Base-by-base conservation (phyloP, 23 tunicate genomes). In the Phallusia fumigata region DNA sequence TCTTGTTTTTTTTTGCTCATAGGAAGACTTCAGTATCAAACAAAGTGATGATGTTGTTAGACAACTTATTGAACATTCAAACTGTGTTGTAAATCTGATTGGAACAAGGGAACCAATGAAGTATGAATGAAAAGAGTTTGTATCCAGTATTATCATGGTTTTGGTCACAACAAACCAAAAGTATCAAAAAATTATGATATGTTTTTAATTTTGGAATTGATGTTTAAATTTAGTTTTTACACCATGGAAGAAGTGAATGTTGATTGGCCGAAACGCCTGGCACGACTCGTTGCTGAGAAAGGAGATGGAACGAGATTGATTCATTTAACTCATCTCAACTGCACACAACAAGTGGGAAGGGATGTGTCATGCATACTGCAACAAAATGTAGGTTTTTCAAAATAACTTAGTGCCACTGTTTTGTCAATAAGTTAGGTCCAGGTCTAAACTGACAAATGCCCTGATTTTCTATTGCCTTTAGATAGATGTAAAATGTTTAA, bases 231-330 rank as follows among this genome's bases (percentile, higher is more conserved):
- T 40, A 77, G 81, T 22, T 77, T 77, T 53, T 93, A 88, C 85
- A 77, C 90, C 18, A 82, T 88, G 98, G 98, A 93, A 32, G 87
- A 91, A 77, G 97, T 88, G 18, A 96, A 96, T 69, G 65, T 91
- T 31, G 97, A 96, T 21, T 96, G 99, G 99, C 97, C 99, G 30
- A 76, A 81, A 83, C 88, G 97, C 32, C 52, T 96, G 50, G 97
- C 99, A 0, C 73, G 58, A 19, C 80, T 96, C 16, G 99, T 96
- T 1, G 99, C 99, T 32, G 97, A 88, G 69, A 96, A 96, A 88
- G 73, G 76, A 32, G 99, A 96, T 65, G 99, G 97, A 0, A 96
- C 99, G 18, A 52, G 91, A 76, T 53, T 96, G 80, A 65, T 96
- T 44, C 99, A 96, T 49, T 53, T 96, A 24, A 82, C 93, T 31